Evolutionary conservation across 2,797 vertebrate genomes (phyloP).

Genomic region (Lepilemur ruficaudatus): DNA sequence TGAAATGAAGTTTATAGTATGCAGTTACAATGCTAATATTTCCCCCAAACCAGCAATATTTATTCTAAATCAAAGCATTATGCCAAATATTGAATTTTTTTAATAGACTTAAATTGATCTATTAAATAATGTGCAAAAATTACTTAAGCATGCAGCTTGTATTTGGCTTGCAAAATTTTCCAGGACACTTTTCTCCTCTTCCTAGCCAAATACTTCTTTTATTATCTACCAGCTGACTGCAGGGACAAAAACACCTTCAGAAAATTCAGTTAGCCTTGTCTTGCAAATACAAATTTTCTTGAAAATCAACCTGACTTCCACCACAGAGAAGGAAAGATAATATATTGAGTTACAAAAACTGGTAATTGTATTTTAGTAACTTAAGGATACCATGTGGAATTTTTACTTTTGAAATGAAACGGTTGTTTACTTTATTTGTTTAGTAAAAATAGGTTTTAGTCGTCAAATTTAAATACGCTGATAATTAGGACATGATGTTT

Average conservation of each 20-base stretch:
- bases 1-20: slow-evolving; percentile 46
- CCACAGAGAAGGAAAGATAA: not conserved
- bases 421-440: not conserved
- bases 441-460: not conserved
- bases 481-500: not conserved
- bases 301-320: not conserved
- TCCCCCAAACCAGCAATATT: slow-evolving; percentile 17
- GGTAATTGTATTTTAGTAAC: not conserved
- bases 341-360: not conserved
- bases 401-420: slow-evolving; percentile 32
- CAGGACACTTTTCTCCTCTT: slow-evolving; percentile 41
- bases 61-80: slow-evolving; percentile 51
- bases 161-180: slow-evolving; percentile 54
- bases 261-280: slow-evolving; percentile 22
- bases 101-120: not conserved
- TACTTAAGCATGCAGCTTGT: not conserved
- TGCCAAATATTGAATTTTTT: slow-evolving; percentile 34
- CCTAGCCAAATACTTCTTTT: slow-evolving; percentile 50
- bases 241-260: slow-evolving; percentile 47
- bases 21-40: slow-evolving; percentile 32
- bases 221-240: not conserved
- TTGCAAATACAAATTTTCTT: slow-evolving; percentile 20
- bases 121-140: slow-evolving; percentile 54
- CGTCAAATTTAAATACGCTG: not conserved
- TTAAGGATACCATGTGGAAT: not conserved